Conservation (phyloP, 1,140 invertebrate species). For the Phthorimaea operculella region DNA sequence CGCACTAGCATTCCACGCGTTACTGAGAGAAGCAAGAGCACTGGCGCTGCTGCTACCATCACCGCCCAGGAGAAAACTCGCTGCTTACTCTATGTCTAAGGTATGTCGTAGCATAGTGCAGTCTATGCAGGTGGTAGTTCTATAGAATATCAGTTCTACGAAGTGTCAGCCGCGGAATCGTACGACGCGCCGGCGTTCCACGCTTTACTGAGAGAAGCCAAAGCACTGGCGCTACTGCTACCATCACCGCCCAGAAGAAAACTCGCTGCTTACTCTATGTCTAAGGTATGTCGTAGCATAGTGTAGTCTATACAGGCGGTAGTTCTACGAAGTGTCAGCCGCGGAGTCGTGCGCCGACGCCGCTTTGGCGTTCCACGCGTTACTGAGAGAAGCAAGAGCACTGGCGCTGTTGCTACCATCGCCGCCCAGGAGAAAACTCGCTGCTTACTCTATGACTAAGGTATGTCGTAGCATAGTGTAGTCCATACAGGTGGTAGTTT, state of each 20-base stretch:
- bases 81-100: constrained; percentile 79
- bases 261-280: constrained; percentile 78
- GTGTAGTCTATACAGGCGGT: too few species aligned
- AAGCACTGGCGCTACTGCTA: constrained; percentile 72
- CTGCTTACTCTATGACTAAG: constrained; percentile 79
- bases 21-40: constrained; percentile 75
- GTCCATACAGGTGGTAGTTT: constrained; percentile 77
- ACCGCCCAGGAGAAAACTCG: constrained; percentile 74
- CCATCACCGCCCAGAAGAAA: constrained; percentile 74
- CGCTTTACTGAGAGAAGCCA: constrained; percentile 74
- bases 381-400: constrained; percentile 75
- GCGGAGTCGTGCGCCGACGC: constrained; percentile 79
- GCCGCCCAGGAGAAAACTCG: constrained; percentile 74
- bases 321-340: constrained; percentile 81
- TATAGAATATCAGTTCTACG: constrained; percentile 83
- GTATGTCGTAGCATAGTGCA: constrained; percentile 32
- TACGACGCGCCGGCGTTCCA: constrained; percentile 80
- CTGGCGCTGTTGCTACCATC: constrained; percentile 72
- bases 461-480: constrained; percentile 67
- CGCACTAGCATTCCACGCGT: constrained; percentile 78
- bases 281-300: constrained; percentile 64
- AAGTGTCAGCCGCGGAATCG: constrained; percentile 83
- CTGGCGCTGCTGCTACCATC: constrained; percentile 72
- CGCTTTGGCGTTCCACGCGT: constrained; percentile 78
- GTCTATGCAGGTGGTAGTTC: neutral